phyloP scores from a whole-genome alignment of 2,888 invertebrate genomes.

The Willowsia nigromaculata region DNA sequence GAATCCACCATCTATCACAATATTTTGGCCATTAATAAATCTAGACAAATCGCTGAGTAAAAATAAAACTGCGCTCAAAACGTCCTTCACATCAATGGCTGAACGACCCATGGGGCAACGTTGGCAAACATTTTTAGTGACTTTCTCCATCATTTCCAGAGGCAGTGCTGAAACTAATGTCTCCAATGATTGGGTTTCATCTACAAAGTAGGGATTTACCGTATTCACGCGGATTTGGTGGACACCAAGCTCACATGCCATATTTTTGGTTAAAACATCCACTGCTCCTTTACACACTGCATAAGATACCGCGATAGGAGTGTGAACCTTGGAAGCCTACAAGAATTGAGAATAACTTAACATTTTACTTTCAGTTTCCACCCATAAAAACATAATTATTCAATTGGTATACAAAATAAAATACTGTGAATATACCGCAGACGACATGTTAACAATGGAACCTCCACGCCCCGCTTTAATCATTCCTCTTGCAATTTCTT shows the following conservation, averaged over 20 bases:
- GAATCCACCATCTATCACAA: slow-evolving; percentile 63
- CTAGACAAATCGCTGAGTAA: slow-evolving; percentile 56
- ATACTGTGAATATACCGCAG: slow-evolving; percentile 80
- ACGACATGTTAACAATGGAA: slow-evolving; percentile 94
- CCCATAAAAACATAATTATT: too few relatives aligned
- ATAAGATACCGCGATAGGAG: slow-evolving; percentile 42
- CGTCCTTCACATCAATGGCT: slow-evolving; percentile 62
- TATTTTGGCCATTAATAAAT: slow-evolving; percentile 62
- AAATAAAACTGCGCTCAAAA: slow-evolving; percentile 56
- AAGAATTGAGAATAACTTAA: neutral
- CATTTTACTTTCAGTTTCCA: too few relatives aligned
- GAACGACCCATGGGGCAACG: slow-evolving; percentile 65
- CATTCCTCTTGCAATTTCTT: slow-evolving; percentile 89
- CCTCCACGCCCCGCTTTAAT: slow-evolving; percentile 86
- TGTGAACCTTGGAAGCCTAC: slow-evolving; percentile 47
- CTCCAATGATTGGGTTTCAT: slow-evolving; percentile 61
- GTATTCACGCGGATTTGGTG: slow-evolving; percentile 63
- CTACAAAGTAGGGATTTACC: slow-evolving; percentile 64
- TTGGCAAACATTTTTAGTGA: slow-evolving; percentile 65
- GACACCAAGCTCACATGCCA: slow-evolving; percentile 57
- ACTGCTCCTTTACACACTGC: slow-evolving; percentile 54
- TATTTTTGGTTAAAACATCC: slow-evolving; percentile 55
- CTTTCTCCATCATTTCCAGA: slow-evolving; percentile 67
- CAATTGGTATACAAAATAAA: too few relatives aligned
- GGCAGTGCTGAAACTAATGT: slow-evolving; percentile 49